A percentile compares a stretch with the other conserved stretches of the same genome.
Evolutionary conservation across 1,140 invertebrate species (phyloP).

Genomic region (Anastrepha ludens): DNA sequence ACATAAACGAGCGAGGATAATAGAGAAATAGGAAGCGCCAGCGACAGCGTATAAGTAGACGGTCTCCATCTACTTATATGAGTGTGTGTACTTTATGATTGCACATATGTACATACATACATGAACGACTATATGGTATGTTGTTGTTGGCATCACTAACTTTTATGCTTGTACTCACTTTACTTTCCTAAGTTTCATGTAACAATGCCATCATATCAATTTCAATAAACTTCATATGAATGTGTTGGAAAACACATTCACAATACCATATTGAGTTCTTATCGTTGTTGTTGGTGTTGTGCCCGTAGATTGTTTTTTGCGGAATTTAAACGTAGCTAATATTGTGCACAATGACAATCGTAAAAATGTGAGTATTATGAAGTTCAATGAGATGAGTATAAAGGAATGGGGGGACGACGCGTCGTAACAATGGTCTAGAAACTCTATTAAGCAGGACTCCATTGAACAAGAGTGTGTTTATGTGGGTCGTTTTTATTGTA

Average conservation of each 20-base stretch:
- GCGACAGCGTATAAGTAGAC: neutral
- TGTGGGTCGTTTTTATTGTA: neutral
- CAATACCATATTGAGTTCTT: conserved; percentile 7
- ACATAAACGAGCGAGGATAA: conserved; percentile 16
- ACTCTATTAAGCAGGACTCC: conserved; percentile 5
- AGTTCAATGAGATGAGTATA: conserved; percentile 7
- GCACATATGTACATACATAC: neutral
- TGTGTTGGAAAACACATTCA: conserved; percentile 30
- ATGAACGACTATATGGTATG: neutral
- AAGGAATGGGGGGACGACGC: neutral
- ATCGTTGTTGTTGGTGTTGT: neutral
- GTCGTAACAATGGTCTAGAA: conserved; percentile 18
- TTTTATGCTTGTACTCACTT: neutral
- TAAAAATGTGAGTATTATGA: conserved; percentile 43
- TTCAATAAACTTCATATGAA: conserved; percentile 49
- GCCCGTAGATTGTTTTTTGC: neutral
- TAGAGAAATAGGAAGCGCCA: conserved; percentile 30
- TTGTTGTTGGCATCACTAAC: neutral
- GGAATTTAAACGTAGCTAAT: conserved; percentile 25
- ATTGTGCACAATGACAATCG: conserved; percentile 2
- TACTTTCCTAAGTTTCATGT: conserved; percentile 18
- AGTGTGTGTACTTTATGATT: neutral
- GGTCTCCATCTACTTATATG: neutral
- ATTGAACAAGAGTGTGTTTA: neutral
- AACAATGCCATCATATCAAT: conserved; percentile 51